Base-by-base conservation (phyloP, 2,113 vertebrate genomes). In the Ceuthmochares aereus region DNA sequence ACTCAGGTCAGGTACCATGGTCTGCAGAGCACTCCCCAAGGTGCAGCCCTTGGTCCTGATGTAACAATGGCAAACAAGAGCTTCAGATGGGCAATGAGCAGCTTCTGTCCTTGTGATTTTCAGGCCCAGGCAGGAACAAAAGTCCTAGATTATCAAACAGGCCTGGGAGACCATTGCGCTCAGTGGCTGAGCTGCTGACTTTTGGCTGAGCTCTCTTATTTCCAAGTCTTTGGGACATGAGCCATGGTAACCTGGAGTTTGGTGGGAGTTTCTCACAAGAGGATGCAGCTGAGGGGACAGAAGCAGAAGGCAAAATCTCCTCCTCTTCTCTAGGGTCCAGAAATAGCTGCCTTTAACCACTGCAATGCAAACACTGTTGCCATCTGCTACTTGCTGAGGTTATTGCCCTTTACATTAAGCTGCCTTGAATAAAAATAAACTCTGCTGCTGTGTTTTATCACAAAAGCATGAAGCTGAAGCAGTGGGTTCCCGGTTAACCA, bases 401-500 rank as follows among this genome's bases (percentile, higher is more conserved):
- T 58, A 52, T 88, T 67, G 92, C 32, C 74, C 90, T 94, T 87
- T 80, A 47, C 49, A 6, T 90, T 86, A 82, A 86, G 70, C 81
- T 75, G 63, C 90, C 86, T 55, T 49, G 75, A 89, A 70, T 76
- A 51, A 81, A 95, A 92, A 77, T 74, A 90, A 94, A 47, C 72
- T 43, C 68, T 43, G n/a, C 62, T 83, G 60, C 70, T 80, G 84
- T n/a, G 54, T 87, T 94, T 74, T 84, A 82, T 88, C 63, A 19
- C 37, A 27, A 36, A 75, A 59, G 63, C 32, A 2, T 17, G 43
- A 78, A 79, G 66, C 72, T 37, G 58, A 58, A 76, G 80, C 69
- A 88, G 69, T 15, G 84, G 96, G 81, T 37, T 82, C 87, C 43
- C 78, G 32, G 95, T 97, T 97, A 97, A 97, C 91, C 80, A 94